Base-by-base conservation (phyloP, 2,888 invertebrate genomes). In the Periphyllus acericola region DNA sequence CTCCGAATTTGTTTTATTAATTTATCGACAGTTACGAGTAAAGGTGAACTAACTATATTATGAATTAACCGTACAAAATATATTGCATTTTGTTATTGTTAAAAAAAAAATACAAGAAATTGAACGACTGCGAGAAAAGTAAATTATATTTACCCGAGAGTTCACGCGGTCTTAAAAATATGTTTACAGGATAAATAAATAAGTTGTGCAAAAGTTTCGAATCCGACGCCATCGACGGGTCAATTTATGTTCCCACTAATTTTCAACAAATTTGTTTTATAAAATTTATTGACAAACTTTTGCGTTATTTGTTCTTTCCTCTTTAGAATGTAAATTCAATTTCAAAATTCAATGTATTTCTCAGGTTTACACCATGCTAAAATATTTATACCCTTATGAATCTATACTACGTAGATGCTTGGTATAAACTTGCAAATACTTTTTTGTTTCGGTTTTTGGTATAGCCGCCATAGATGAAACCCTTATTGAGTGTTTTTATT, bases 371-470 rank as follows among this genome's bases (percentile, higher is more conserved):
- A 6, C 32, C 55, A 25, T 75, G 25, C 32, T 75, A 32, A 55
- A 83, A 75, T 83, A 83, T 66, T 83, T 36, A 83, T 83, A 66
- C 40, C 66, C 60, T 75, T 83, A 83, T 75, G 66, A 75, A 75
- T 75, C 75, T 66, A 75, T 83, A 55, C 72, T 36, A 34, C 32
- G 32, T 46, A 83, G 8, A 34, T 11, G 72, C 71, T 46, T 34
- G 52, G 52, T 25, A n/a, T 82, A 52, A 60, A 75, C 11, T 55
- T 36, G 36, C 34, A 74, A 83, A 83, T 25, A 83, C 55, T 55
- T 52, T 60, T 82, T 71, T 82, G 34, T 60, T 52, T 4, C 72
- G n/a, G n/a, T 52, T 82, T 60, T 55, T 72, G 25, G 34, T 72
- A n/a, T 40, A 36, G 21, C 68, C 29, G 82, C 0, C 52, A 17